Conservation (phyloP, 2,113 vertebrate genomes). For the Maccullochella peelii region DNA sequence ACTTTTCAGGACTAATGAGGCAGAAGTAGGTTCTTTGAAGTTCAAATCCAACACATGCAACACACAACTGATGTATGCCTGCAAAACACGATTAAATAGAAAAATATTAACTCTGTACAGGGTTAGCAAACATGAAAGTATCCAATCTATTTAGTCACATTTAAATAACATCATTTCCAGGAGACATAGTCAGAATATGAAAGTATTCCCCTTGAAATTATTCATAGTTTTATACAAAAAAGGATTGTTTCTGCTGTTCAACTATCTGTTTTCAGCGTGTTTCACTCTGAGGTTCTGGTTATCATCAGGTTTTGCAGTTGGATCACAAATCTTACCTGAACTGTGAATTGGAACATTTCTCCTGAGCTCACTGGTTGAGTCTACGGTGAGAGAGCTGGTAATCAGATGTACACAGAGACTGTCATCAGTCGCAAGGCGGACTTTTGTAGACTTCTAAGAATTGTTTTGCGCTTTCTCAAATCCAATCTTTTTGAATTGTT, state of each 20-base stretch:
- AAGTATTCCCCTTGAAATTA: background rate
- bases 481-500: conserved; percentile 66
- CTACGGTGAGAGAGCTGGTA: conserved; percentile 10
- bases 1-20: conserved; percentile 54
- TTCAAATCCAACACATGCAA: conserved; percentile 24
- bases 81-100: conserved; percentile 16
- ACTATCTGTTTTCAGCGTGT: background rate
- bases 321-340: conserved; percentile 15
- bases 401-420: conserved; percentile 45
- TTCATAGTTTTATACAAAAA: background rate
- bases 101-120: background rate
- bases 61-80: conserved; percentile 25
- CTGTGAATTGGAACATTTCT: background rate
- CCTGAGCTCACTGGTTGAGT: background rate
- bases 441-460: conserved; percentile 45
- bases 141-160: background rate
- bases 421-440: conserved; percentile 9
- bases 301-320: conserved; percentile 1
- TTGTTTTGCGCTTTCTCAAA: conserved; percentile 57
- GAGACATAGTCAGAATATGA: background rate
- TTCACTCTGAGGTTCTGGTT: background rate
- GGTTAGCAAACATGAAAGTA: conserved; percentile 23
- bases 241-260: background rate
- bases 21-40: conserved; percentile 53
- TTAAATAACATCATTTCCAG: background rate